Base-by-base conservation (phyloP, 2,888 invertebrate genomes). In the Kuschelorhynchus macadamiae region DNA sequence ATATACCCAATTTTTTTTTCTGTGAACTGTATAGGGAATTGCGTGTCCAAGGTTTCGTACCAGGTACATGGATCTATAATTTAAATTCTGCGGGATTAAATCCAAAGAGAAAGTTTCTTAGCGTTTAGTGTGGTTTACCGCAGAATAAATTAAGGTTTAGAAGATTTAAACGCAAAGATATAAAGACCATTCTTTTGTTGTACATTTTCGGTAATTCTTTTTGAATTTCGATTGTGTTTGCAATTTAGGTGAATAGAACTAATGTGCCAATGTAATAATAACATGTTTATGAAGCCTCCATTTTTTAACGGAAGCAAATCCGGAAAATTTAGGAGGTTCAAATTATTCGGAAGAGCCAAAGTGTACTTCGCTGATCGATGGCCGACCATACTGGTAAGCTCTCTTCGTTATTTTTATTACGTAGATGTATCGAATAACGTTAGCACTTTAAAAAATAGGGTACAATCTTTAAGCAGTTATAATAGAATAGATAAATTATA, bases 261-360 rank as follows among this genome's bases (percentile, higher is more conserved):
- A 36, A 36, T 25, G 25, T 25, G 7, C 25, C 25, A 25, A 7
- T 59, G 47, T 36, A 39, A 50, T 17, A 17, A 20, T 17, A 36
- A 33, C 18, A 69, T 69, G 69, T 69, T 69, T 55, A 60, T 64
- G 36, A 69, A 36, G 39, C 61, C 64, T 17, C 61, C 64, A 1
- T 53, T 46, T 55, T 49, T 59, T 79, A 84, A 85, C 82, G 85
- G 87, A 77, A 87, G 85, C 81, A 87, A 86, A 78, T 83, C 87
- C 81, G 83, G 84, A 78, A 84, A 87, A 76, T 81, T 87, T 72
- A 82, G 86, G 75, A 85, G 85, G 76, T 87, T 88, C 80, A 84
- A 87, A 77, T 86, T 88, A 78, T 88, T 88, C 80, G 88, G 88
- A 77, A 83, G 88, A 75, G 88, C 88, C 70, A 88, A 88, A 79